Conservation (phyloP, 37 sponge, comb jelly and placozoan species). For the Cladorhizidae sp. region DNA sequence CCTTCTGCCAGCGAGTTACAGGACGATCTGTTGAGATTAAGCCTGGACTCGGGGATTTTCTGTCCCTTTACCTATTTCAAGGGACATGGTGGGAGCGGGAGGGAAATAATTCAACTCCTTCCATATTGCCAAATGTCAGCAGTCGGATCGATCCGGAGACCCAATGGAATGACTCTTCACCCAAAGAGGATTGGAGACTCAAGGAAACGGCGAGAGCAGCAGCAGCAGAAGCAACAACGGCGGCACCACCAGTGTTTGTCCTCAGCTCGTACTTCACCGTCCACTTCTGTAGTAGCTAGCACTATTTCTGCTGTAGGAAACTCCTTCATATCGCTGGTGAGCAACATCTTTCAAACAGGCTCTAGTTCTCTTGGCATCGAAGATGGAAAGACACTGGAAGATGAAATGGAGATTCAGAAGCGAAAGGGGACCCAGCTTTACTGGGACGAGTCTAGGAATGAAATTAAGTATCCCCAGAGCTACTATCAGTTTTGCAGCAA, state of each 20-base stretch:
- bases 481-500: conserved; percentile 24
- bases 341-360: conserved; percentile 6
- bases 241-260: neutral
- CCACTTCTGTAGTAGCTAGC: conserved; percentile 21
- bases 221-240: neutral
- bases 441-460: conserved; percentile 45
- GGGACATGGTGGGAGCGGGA: neutral
- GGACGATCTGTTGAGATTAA: conserved; percentile 27
- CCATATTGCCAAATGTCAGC: neutral
- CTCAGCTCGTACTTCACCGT: neutral
- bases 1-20: neutral
- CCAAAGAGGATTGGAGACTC: neutral
- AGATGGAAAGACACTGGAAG: conserved; percentile 57
- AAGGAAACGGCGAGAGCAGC: neutral
- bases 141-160: neutral
- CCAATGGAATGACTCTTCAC: neutral
- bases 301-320: conserved; percentile 39
- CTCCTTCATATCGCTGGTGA: conserved; percentile 32
- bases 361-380: neutral
- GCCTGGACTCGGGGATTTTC: conserved; percentile 28
- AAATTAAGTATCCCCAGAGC: conserved; percentile 26
- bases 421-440: conserved; percentile 1
- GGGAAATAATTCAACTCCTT: conserved; percentile 4
- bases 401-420: conserved; percentile 43
- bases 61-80: conserved; percentile 37